Evolutionary conservation across 92 coral and sea anemone genomes (phyloP), one percentile per base, ranked within the genome.

Genomic region (Umimayanthus chanpuru): DNA sequence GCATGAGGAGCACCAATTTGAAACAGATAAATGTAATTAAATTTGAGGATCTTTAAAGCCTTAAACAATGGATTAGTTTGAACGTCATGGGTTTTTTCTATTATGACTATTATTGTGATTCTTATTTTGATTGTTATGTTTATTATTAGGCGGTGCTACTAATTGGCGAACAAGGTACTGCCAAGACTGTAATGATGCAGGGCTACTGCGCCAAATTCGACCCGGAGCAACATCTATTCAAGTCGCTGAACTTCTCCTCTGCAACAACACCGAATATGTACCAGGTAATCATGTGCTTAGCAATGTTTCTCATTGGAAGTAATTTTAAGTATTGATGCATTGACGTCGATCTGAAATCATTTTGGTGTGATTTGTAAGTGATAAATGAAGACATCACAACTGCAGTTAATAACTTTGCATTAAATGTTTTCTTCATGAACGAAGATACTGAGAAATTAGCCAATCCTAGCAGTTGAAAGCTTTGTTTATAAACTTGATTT

Each of bases 181-280:
- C 99, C 0, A 97, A 97, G 98, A 97, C 98, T 23, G 99, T 97
- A 79, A 97, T 97, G 99, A 96, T 94, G 88, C 95, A 97, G 74
- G 99, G 99, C 12, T 94, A 94, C 90, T 97, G 99, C 53, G 91
- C 88, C 87, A 94, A 94, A 85, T 97, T 94, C 73, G 99, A 97
- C 65, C 96, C 99, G 0, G 99, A 97, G 85, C 96, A 90, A 30
- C 99, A 97, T 23, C 94, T 97, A 72, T 90, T 94, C 55, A 97
- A 97, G 81, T 89, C 99, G 4, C 26, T 97, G 89, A 97, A 97
- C 92, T 97, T 97, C 89, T 97, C 99, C 20, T 97, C 99, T 76
- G 99, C 99, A n/a, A 97, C 99, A 11, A 93, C 98, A 30, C 99
- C 99, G 29, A 97, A 97, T 90, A 97, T 97, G 99, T 97, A 92